Base-by-base conservation (phyloP, 2,888 invertebrate species). In the Drosophila mimetica region DNA sequence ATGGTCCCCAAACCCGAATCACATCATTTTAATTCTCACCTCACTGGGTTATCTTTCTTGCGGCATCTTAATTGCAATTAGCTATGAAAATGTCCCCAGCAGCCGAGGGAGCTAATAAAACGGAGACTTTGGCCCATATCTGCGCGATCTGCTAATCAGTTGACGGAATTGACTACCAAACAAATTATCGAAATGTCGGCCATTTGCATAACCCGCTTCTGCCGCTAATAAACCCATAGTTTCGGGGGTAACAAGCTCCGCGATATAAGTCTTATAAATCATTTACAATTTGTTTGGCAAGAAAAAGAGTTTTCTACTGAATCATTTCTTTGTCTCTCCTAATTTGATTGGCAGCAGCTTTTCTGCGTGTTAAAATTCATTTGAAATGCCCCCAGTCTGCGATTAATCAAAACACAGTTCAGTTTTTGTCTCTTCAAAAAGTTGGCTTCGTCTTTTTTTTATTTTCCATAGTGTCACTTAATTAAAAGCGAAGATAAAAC, bases 41-140 rank as follows among this genome's bases (percentile, higher is more conserved):
- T 82, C 46, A 57, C 61, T 55, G 48, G 61, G 13, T 32, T 82
- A 82, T 82, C 82, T 46, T 0, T 28, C 13, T 41, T 47, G n/a
- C 54, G 41, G 52, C 76, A 85, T 86, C 82, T 82, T 82, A 86
- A 82, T 82, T 82, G 86, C 82, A 82, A 82, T 82, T 86, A 86
- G 82, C 75, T 77, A 75, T 77, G 75, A 75, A 85, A 81, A 84
- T 77, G 73, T 76, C 54, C 47, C 44, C 48, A 22, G 51, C 41
- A 22, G 41, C 42, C 8, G 20, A 20, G 32, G 18, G 25, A 67
- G 32, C 48, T 50, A 58, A 46, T 70, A 67, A 79, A 80, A 80
- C 71, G 55, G 69, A 71, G 34, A 28, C 44, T 28, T 14, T 25
- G 36, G 39, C 36, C 44, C 14, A 46, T 60, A 70, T 70, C 70